These are phyloP conservation scores for Psittacula derbiana DNA, from an alignment of 2,797 vertebrate species.

Conservation along the genomic window DNA sequence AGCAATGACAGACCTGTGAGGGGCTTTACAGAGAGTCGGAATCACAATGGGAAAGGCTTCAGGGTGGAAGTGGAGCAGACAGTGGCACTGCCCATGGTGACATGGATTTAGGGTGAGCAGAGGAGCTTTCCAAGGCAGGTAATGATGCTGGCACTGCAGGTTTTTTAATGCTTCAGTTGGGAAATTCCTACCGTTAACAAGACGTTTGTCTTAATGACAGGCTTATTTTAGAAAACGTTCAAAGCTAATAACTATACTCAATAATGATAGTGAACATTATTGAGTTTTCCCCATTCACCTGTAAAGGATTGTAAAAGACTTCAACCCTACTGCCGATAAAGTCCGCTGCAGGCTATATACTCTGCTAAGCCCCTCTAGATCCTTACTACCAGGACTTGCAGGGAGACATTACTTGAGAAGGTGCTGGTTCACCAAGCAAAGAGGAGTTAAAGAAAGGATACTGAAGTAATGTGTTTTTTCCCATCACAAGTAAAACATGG, in stretches of 20 bases:
- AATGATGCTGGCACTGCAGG: background rate
- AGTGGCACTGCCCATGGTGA: background rate
- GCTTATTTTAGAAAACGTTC: slow-evolving; percentile 51
- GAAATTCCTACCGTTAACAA: slow-evolving; percentile 53
- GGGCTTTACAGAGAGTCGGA: background rate
- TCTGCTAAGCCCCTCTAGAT: background rate
- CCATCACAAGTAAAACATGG: background rate
- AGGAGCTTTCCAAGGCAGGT: background rate
- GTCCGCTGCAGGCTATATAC: background rate
- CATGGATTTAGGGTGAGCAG: background rate
- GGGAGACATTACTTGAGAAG: background rate
- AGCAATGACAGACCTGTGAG: background rate
- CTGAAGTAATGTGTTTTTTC: background rate
- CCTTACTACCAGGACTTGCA: background rate
- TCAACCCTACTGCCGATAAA: background rate
- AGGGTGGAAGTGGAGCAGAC: background rate
- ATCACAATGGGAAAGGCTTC: accelerated
- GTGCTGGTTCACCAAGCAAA: background rate
- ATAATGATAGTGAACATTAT: background rate
- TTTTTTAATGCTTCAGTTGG: slow-evolving; percentile 53
- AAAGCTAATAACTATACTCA: slow-evolving; percentile 51
- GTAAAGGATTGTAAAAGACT: slow-evolving; percentile 41
- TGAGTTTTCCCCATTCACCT: slow-evolving; percentile 57
- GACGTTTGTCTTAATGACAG: slow-evolving; percentile 53
- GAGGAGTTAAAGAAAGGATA: background rate